Conservation (phyloP, 2,113 vertebrate species). For the Nannobrachium achirus region DNA sequence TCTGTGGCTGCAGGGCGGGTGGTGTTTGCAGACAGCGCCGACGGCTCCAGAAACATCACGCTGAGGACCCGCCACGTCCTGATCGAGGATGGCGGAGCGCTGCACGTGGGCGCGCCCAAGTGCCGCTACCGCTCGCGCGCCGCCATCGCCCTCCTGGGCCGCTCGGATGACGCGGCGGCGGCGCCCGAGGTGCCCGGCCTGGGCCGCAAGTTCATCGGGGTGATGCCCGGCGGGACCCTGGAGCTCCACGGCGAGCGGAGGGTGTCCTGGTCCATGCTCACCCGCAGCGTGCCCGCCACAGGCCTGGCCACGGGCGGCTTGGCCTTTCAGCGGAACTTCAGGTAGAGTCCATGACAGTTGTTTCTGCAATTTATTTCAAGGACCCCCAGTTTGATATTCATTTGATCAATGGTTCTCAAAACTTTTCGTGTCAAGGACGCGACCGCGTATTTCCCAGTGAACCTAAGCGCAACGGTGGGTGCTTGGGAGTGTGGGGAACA, state of each 20-base stretch:
- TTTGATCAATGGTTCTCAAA: too few species aligned
- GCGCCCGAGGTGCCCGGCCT: conserved; percentile 79
- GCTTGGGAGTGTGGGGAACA: too few species aligned
- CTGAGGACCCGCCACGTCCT: conserved; percentile 90
- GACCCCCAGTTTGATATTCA: too few species aligned
- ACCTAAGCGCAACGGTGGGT: too few species aligned
- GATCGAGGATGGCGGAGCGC: conserved; percentile 91
- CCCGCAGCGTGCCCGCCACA: conserved; percentile 84
- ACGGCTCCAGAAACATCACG: conserved; percentile 93
- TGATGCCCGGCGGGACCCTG: conserved; percentile 86
- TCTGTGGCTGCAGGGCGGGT: conserved; percentile 88
- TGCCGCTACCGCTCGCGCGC: conserved; percentile 94
- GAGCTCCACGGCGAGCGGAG: conserved; percentile 89
- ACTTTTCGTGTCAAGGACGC: too few species aligned
- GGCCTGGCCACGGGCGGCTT: conserved; percentile 86
- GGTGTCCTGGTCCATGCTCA: conserved; percentile 90
- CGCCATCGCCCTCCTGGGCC: conserved; percentile 88
- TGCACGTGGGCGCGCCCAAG: conserved; percentile 94
- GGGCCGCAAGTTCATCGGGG: conserved; percentile 94
- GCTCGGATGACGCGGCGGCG: conserved; percentile 82
- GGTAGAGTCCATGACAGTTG: too few species aligned
- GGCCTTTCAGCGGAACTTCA: conserved; percentile 86
- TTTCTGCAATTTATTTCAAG: too few species aligned
- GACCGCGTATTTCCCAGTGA: too few species aligned
- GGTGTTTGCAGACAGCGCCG: conserved; percentile 90